Percentiles rank a stretch among this genome's conserved stretches.
These are phyloP conservation scores for Acomys russatus DNA, from an alignment of 2,797 vertebrate species.

Conservation along the genomic window DNA sequence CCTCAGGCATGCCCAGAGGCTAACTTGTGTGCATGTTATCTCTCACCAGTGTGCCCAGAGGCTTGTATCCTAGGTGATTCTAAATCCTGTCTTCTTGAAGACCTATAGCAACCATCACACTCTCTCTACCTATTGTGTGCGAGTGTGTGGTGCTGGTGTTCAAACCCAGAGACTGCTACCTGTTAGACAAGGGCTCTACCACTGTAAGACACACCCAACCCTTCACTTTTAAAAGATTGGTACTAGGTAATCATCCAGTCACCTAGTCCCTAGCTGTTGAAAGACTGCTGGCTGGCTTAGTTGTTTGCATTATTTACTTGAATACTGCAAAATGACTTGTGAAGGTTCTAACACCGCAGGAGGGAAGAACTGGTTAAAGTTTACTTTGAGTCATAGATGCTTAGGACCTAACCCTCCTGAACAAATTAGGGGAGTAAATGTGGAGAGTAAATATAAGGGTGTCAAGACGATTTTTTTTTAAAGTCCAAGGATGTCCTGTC, in stretches of 20 bases:
- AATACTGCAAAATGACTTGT: background rate
- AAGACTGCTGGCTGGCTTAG: background rate
- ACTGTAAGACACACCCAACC: background rate
- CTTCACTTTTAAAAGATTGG: background rate
- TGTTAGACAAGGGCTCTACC: background rate
- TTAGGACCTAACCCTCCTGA: background rate
- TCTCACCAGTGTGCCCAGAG: background rate
- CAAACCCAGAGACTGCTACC: background rate
- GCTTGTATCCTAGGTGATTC: background rate
- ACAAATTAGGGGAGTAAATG: background rate
- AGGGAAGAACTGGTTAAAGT: slow-evolving; percentile 43
- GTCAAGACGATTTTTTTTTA: slow-evolving; percentile 33
- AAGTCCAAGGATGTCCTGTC: background rate
- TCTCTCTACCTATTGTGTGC: background rate
- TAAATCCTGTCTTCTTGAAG: background rate
- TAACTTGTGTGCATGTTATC: background rate
- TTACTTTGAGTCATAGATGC: slow-evolving; percentile 15
- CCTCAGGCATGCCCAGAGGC: background rate
- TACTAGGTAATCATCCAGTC: background rate
- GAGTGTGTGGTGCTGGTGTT: background rate
- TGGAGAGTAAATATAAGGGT: slow-evolving; percentile 36
- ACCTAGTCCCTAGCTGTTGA: background rate
- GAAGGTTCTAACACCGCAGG: background rate
- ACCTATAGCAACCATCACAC: background rate
- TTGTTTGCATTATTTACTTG: background rate